Base-by-base conservation (phyloP, 1,140 invertebrate species). In the Procambarus virginalis region DNA sequence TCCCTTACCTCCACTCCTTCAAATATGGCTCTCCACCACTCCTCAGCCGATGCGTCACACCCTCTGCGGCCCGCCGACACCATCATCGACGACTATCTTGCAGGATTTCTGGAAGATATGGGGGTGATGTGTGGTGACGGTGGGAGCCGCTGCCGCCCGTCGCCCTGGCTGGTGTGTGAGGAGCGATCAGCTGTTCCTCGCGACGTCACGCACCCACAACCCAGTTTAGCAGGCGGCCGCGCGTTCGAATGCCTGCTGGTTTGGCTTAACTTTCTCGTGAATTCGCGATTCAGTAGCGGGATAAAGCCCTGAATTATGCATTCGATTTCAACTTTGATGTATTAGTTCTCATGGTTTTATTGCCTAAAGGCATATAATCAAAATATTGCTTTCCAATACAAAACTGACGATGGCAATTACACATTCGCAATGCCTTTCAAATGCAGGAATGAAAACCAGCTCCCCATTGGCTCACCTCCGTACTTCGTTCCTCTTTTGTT, bases 121-220 rank as follows among this genome's bases (percentile, higher is more conserved):
- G 2, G n/a, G n/a, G n/a, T 73, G 6, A 3, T 8, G 2, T 22
- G 68, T 9, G 20, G 68, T 55, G 51, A 9, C 2, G 12, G 51
- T 55, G 51, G 12, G 51, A 12, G 8, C 8, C n/a, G 68, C 68
- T 34, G 68, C 68, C 48, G 58, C 48, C 58, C 34, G 80, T 82
- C 34, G 80, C 80, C 68, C 22, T 34, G 58, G 22, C 80, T 82
- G 80, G 22, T 45, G 80, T 82, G 80, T 82, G 80, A 81, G 79
- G 34, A 22, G 34, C 55, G 80, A 82, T 82, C 80, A 82, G 80
- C 80, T 82, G 80, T 82, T 82, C 46, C 80, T 34, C 80, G 80
- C 80, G 68, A 82, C 80, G 80, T 82, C 80, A 82, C 79, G 55
- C 79, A 82, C 80, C 80, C 80, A 82, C 80, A 60, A 82, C 80